Conservation (phyloP, 1,140 invertebrate genomes). For the Phenacoccus solenopsis region DNA sequence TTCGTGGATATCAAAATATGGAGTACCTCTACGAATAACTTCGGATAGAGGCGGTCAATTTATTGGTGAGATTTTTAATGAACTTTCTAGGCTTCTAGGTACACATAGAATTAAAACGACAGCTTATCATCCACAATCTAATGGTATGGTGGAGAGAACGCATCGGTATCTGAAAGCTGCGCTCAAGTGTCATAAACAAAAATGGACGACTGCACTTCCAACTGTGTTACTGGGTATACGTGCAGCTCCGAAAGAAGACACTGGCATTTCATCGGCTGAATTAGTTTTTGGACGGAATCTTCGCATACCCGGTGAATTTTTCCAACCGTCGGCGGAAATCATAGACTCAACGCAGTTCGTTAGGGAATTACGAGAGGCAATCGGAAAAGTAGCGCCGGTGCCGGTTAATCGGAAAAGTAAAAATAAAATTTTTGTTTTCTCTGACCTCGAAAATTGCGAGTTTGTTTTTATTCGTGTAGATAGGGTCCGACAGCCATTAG, state of each 20-base stretch:
- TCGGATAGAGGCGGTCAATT: constrained; percentile 32
- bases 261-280: background rate
- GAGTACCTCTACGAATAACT: constrained; percentile 28
- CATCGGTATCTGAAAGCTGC: constrained; percentile 28
- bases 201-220: background rate
- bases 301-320: too few species aligned
- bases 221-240: too few species aligned
- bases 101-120: too few species aligned
- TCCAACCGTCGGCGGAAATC: background rate
- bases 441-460: too few species aligned
- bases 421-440: too few species aligned
- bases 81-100: background rate
- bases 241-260: background rate
- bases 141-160: constrained; percentile 26
- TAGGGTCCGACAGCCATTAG: too few species aligned
- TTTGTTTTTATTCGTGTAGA: too few species aligned
- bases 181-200: too few species aligned
- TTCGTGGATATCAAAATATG: too few species aligned
- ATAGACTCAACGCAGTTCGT: background rate
- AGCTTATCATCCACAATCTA: constrained; percentile 24
- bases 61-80: constrained; percentile 17
- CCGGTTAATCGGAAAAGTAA: background rate
- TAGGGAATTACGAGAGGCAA: too few species aligned
- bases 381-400: too few species aligned
- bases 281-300: background rate